Conservation (phyloP, 2,888 invertebrate genomes). For the Flabesymbios commensalis region DNA sequence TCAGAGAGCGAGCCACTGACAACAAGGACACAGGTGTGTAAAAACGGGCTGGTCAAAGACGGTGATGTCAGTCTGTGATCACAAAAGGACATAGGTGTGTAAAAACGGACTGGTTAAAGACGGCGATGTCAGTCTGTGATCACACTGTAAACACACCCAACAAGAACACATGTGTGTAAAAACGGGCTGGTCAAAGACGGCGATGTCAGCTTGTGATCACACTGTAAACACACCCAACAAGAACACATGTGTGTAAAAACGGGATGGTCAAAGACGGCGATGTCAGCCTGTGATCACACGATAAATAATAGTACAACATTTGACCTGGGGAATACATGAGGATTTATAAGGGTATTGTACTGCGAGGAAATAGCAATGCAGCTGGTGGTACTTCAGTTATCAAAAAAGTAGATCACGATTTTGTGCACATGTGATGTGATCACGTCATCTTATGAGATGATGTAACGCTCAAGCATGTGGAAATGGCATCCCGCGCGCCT, state of each 20-base stretch:
- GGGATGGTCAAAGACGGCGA: slow-evolving; percentile 15
- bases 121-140: slow-evolving; percentile 7
- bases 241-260: slow-evolving; percentile 10
- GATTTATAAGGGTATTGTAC: no score
- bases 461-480: no score
- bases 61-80: slow-evolving; percentile 8
- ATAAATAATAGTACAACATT: no score
- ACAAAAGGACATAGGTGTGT: slow-evolving; percentile 5
- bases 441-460: no score
- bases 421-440: no score
- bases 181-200: slow-evolving; percentile 15
- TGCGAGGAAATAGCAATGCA: no score
- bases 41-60: slow-evolving; percentile 11
- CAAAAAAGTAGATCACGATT: no score
- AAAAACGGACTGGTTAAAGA: slow-evolving; percentile 13
- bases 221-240: no score
- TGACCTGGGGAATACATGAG: no score
- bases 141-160: no score
- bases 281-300: not conserved
- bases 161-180: slow-evolving; percentile 8
- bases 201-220: slow-evolving; percentile 1
- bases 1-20: slow-evolving; percentile 26
- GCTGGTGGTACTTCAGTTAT: no score
- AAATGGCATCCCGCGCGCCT: no score
- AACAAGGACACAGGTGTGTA: slow-evolving; percentile 10